A percentile compares a stretch with the other conserved stretches of the same genome.
phyloP scores from a whole-genome alignment of 2,797 vertebrate genomes.

The Cichlasoma orientale region DNA sequence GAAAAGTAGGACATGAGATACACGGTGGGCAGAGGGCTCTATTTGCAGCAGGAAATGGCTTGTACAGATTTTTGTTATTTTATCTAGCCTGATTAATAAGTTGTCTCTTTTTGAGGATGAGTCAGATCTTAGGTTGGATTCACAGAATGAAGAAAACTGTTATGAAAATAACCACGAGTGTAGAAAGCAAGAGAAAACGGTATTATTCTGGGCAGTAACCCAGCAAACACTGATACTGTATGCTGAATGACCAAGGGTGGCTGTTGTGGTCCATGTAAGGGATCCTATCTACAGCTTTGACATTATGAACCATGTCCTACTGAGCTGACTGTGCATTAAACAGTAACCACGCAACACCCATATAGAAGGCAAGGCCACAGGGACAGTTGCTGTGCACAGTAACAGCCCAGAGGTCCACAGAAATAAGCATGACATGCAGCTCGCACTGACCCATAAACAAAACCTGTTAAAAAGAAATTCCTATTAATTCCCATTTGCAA shows the following conservation, averaged over 20 bases:
- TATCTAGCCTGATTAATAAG: neutral
- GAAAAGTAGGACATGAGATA: slow-evolving; percentile 34
- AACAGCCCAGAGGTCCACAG: neutral
- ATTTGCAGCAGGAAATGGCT: slow-evolving; percentile 32
- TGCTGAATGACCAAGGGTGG: neutral
- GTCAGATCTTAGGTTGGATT: neutral
- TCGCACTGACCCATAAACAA: neutral
- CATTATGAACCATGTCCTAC: neutral
- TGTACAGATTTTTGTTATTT: slow-evolving; percentile 6
- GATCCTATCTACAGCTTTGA: neutral
- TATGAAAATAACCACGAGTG: neutral
- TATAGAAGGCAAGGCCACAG: neutral
- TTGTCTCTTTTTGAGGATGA: slow-evolving; percentile 20
- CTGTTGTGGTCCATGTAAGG: neutral
- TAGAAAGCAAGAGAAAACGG: neutral
- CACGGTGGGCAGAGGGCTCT: slow-evolving; percentile 37
- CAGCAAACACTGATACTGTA: neutral
- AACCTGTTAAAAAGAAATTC: neutral
- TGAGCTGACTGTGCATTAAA: neutral
- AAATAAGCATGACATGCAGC: neutral
- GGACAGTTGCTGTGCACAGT: neutral
- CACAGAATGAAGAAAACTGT: neutral
- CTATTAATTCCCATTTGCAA: neutral
- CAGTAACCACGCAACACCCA: neutral
- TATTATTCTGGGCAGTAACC: neutral